Evolutionary conservation across 2,888 invertebrate species (phyloP), one percentile per base, ranked within the genome.

Genomic region (Hydriomena furcata): DNA sequence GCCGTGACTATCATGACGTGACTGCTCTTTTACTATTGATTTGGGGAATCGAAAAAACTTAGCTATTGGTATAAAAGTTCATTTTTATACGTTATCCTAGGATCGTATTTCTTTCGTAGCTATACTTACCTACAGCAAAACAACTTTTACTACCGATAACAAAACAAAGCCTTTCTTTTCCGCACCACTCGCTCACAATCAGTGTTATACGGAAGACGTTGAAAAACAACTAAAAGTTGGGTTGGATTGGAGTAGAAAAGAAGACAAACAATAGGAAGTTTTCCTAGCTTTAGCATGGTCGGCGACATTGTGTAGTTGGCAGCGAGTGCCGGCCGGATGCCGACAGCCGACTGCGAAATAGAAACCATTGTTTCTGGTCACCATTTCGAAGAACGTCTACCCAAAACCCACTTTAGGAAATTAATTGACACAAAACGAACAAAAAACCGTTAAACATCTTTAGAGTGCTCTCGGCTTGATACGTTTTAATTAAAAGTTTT

Each of bases 401-500:
- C 17, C 17, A 17, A n/a, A n/a, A n/a, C 73, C 78, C 79, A 83
- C 84, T 84, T 82, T 81, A 79, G 72, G 69, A 82, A 86, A 86
- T 84, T 84, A 88, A 85, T 82, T 84, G 84, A 82, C 79, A 79
- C 72, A 71, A 71, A 82, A 81, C 74, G 71, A 69, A 73, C 77
- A 79, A 82, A 79, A 77, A 79, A 77, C 73, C 63, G 72, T 76
- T 74, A 76, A 71, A 70, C 80, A 76, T 82, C 78, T 77, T 74
- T 62, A 60, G 63, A 79, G 70, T 68, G 66, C 74, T 73, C 74
- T 66, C 65, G 68, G 61, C 76, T 78, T 76, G 78, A 82, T 84
- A 84, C 81, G 77, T 82, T 87, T 87, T 84, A 84, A 87, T 86
- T 85, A 84, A 87, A 87, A 85, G 73, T 86, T 86, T 78, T 70